A percentile compares a stretch with the other conserved stretches of the same genome.
Evolutionary conservation across 35 echinoderm and acorn worm genomes (phyloP).

Genomic region (Lytechinus variegatus): DNA sequence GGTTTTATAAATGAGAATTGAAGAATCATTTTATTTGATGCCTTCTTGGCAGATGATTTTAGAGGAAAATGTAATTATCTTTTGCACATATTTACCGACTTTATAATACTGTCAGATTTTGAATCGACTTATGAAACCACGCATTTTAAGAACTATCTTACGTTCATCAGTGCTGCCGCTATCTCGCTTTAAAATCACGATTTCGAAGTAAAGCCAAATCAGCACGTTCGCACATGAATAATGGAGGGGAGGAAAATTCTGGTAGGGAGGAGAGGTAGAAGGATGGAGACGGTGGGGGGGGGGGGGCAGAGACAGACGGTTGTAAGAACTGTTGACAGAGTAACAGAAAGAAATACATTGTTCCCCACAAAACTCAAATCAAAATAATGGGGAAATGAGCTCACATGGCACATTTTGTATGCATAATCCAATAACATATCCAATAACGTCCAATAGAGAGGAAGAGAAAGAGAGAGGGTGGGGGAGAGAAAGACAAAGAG

Average conservation of each 20-base stretch:
- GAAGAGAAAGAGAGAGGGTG: too few relatives aligned
- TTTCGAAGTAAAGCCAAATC: not conserved
- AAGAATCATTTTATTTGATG: not conserved
- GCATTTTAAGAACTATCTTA: not conserved
- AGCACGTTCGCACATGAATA: not conserved
- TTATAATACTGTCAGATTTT: not conserved
- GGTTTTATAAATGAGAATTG: too few relatives aligned
- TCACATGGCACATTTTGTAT: not conserved
- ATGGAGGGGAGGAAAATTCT: too few relatives aligned
- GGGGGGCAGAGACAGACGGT: not conserved
- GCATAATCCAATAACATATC: not conserved
- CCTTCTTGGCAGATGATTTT: not conserved
- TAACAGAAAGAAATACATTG: not conserved
- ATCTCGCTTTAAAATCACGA: not conserved
- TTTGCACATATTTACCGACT: too few relatives aligned
- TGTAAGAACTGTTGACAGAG: not conserved
- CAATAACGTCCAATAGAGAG: not conserved
- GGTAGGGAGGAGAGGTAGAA: not conserved
- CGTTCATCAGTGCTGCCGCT: not conserved
- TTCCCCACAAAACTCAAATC: not conserved
- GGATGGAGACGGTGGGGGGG: not conserved
- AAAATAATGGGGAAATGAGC: not conserved
- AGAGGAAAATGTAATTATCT: too few relatives aligned
- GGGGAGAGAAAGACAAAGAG: too few relatives aligned
- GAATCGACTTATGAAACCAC: not conserved